Evolutionary conservation across 2,113 vertebrate species (phyloP), one percentile per base, ranked within the genome.

Genomic region (Shinisaurus crocodilurus): DNA sequence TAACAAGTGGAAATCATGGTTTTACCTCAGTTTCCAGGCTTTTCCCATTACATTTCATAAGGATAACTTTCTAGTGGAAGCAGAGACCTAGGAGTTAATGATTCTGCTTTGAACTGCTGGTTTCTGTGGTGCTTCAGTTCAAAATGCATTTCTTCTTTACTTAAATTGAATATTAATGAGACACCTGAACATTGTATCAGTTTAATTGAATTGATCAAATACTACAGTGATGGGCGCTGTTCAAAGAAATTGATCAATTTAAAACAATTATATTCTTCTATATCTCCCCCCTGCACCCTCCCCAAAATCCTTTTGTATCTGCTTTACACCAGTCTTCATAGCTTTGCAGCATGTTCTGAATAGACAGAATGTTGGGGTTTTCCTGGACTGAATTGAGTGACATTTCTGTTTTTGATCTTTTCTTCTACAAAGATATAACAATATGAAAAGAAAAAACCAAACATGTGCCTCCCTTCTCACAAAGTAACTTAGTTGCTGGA

Each of bases 401-500:
- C 15, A 54, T 50, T 27, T 83, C 43, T 23, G 3, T 13, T 45
- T 69, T 67, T n/a, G 18, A 69, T 48, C 6, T 69, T 77, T 82
- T 72, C 20, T 43, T 40, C 5, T 85, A 40, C 27, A 29, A 27
- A 82, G 65, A n/a, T 45, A 13, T 75, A 89, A 27, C 32, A n/a
- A 50, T 69, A 37, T 48, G 43, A 72, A n/a, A 50, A 45, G 5
- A 18, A 45, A n/a, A 23, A 72, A 29, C 6, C 32, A 32, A 54
- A 25, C 5, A 0, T 0, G 0, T 48, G 25, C 79, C 40, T 16
- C 13, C 34, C 74, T 29, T 9, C 57, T 54, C 63, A 67, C 75
- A 57, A 74, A 91, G 84, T 93, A 92, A 94, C 79, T 50, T 85
- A 48, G 13, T 2, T 93, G 3, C 85, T 95, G 27, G 40, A 37